These are phyloP conservation scores for Morelia viridis DNA, from an alignment of 2,797 vertebrate species.

Conservation along the genomic window DNA sequence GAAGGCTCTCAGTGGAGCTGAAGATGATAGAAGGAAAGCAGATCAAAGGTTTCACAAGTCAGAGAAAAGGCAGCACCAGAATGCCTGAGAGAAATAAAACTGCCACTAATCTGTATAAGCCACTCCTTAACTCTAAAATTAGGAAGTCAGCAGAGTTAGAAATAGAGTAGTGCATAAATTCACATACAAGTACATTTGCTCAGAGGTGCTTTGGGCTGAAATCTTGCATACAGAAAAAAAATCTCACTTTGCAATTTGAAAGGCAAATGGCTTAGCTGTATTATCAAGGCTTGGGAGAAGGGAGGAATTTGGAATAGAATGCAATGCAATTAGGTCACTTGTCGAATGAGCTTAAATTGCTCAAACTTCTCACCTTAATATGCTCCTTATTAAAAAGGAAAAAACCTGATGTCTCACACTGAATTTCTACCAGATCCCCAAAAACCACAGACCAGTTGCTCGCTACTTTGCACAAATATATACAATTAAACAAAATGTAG, in stretches of 20 bases:
- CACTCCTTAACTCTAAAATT: too few relatives aligned
- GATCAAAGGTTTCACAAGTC: too few relatives aligned
- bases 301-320: not conserved
- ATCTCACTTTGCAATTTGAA: not conserved
- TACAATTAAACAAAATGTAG: not conserved
- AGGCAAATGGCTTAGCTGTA: not conserved
- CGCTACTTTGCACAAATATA: not conserved
- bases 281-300: not conserved
- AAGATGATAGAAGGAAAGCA: too few relatives aligned
- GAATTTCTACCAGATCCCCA: not conserved
- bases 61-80: too few relatives aligned
- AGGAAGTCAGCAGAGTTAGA: too few relatives aligned
- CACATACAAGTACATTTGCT: not conserved
- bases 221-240: not conserved
- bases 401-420: not conserved
- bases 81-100: too few relatives aligned
- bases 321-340: not conserved
- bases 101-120: too few relatives aligned
- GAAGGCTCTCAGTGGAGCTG: too few relatives aligned
- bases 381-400: not conserved
- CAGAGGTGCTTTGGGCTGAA: not conserved
- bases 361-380: not conserved
- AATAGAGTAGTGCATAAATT: not conserved
- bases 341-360: not conserved
- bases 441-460: not conserved